Evolutionary conservation across 2,797 vertebrate genomes (phyloP).

Genomic region (Lagorchestes hirsutus): DNA sequence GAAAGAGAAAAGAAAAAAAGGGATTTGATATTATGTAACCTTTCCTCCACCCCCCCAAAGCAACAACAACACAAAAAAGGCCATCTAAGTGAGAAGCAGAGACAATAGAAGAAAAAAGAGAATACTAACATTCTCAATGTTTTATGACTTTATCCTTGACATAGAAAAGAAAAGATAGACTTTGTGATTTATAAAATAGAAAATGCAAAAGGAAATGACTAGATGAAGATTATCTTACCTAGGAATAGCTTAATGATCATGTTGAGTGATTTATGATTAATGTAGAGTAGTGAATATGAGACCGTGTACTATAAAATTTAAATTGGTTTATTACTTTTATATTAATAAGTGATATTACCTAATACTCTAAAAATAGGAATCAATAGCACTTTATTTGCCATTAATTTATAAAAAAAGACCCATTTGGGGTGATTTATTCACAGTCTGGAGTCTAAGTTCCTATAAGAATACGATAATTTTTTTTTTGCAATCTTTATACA

Average conservation of each 20-base stretch:
- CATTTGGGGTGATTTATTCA: neutral
- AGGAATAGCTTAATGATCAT: neutral
- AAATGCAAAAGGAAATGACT: neutral
- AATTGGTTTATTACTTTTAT: neutral
- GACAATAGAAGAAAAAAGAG: neutral
- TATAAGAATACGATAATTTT: neutral
- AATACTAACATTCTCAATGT: neutral
- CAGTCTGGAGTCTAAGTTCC: neutral
- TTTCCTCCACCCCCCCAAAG: neutral
- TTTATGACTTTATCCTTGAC: neutral
- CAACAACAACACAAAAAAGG: neutral
- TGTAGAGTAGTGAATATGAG: neutral
- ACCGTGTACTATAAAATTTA: neutral
- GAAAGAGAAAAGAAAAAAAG: neutral
- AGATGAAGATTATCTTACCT: neutral
- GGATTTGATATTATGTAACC: neutral
- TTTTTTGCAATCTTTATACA: neutral
- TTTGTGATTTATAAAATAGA: neutral
- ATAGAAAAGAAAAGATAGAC: neutral
- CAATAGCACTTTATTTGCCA: neutral
- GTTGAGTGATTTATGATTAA: neutral
- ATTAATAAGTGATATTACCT: neutral
- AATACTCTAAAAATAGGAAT: neutral
- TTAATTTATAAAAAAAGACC: neutral
- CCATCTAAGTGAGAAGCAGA: neutral